These are phyloP conservation scores for Styela plicata DNA, from an alignment of 23 tunicate genomes.

Conservation along the genomic window DNA sequence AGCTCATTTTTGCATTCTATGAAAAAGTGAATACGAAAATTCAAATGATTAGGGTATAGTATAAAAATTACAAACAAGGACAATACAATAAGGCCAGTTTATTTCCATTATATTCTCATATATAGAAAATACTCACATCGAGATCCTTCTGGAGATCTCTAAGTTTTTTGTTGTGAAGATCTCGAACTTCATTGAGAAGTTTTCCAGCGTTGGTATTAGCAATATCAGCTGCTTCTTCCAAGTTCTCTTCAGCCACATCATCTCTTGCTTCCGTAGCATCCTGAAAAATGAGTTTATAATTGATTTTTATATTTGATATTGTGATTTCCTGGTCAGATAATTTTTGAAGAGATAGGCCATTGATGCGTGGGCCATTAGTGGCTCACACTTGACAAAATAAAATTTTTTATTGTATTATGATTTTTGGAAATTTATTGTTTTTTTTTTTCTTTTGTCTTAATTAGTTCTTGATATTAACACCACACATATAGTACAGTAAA, in stretches of 20 bases:
- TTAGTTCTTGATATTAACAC: neutral
- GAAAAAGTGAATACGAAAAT: neutral
- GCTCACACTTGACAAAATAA: too few species aligned
- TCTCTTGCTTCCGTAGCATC: slow-evolving; percentile 13
- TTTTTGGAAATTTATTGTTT: too few species aligned
- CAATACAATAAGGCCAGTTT: neutral
- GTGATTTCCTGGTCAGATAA: neutral
- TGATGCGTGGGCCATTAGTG: too few species aligned
- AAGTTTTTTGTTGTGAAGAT: neutral
- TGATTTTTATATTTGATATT: neutral
- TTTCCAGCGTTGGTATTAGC: neutral
- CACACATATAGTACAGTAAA: neutral
- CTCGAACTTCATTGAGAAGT: slow-evolving; percentile 7
- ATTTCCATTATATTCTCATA: neutral
- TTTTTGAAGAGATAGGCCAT: too few species aligned
- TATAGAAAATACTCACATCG: neutral
- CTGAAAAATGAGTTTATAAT: neutral
- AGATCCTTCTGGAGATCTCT: slow-evolving; percentile 10
- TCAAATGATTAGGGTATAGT: neutral
- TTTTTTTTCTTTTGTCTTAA: too few species aligned
- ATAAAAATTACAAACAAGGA: neutral
- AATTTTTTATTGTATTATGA: too few species aligned
- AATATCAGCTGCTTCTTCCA: slow-evolving; percentile 7
- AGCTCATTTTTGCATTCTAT: slow-evolving; percentile 9
- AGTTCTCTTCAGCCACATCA: slow-evolving; percentile 22